Evolutionary conservation across 2,797 vertebrate species (phyloP), one percentile per base, ranked within the genome.

Genomic region (Microctenopoma stevenorrisi): DNA sequence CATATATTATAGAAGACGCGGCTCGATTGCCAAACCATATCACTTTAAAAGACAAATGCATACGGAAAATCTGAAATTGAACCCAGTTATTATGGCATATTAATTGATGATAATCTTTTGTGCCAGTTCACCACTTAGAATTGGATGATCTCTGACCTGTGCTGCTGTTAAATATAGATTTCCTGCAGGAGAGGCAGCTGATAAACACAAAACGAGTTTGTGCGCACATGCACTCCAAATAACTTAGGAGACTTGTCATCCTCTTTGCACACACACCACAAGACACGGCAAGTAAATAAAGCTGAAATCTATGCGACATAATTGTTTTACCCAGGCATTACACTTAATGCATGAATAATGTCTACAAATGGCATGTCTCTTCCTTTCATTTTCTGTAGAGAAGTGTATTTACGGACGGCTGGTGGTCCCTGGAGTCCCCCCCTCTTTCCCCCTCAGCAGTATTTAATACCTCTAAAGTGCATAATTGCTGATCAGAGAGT

Each of bases 401-500:
- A 83, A 76, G 85, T 83, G 88, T 92, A 87, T 93, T 92, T 89
- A 88, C 51, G 61, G 84, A 77, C 86, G 64, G 78, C 71, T 22
- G 76, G 64, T 68, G 81, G 90, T 94, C 93, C 92, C 92, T 67
- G 47, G 92, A 89, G 92, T 76, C 72, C 71, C 86, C 86, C 85
- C 62, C 67, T 53, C 46, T 30, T 43, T 82, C 76, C 78, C 82
- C 83, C 79, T 66, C 73, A 74, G 78, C 86, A 55, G 76, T 85
- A 88, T 90, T 90, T 89, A 91, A 91, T 92, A 90, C 88, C 88
- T 89, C 78, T 82, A 89, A 92, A 92, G 93, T 91, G 91, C 89
- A 90, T 93, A 94, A 94, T 94, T 95, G 92, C 87, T 90, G 90
- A 94, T 92, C 90, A 89, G 86, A 91, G 91, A 91, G 85, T 87